phyloP scores from a whole-genome alignment of 1,140 invertebrate species.

The Glossosoma conforme region DNA sequence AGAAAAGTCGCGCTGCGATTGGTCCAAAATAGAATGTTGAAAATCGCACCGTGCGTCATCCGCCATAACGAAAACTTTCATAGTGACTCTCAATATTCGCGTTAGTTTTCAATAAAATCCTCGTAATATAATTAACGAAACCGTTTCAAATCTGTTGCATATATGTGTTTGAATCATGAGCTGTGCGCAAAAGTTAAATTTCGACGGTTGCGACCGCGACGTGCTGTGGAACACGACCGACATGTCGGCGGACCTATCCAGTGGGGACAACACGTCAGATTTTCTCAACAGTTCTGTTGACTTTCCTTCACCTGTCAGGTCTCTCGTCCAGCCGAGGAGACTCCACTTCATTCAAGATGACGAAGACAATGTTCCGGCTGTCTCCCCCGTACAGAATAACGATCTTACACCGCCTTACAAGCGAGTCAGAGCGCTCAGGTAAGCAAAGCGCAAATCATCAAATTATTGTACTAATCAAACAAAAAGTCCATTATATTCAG shows the following conservation, averaged over 20 bases:
- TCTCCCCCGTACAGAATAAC: conserved; percentile 34
- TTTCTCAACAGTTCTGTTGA: conserved; percentile 44
- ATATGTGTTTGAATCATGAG: conserved; percentile 18
- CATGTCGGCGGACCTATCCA: conserved; percentile 10
- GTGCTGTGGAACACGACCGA: conserved; percentile 14
- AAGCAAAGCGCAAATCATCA: conserved; percentile 29
- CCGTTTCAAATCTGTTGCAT: conserved; percentile 4
- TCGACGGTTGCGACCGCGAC: conserved; percentile 14
- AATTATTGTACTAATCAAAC: conserved; percentile 11
- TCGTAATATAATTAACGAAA: conserved; percentile 4
- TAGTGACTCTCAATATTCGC: background rate
- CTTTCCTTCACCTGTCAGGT: conserved; percentile 44
- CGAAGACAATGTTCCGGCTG: conserved; percentile 38
- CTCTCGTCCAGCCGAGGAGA: conserved; percentile 42
- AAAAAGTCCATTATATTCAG: background rate
- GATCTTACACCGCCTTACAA: conserved; percentile 68
- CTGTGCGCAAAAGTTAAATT: conserved; percentile 28
- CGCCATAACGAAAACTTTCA: conserved; percentile 13
- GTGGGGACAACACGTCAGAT: conserved; percentile 20
- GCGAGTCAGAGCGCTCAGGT: conserved; percentile 67
- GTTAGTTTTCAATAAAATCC: conserved; percentile 8
- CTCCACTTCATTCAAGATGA: conserved; percentile 43
- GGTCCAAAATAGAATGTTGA: conserved; percentile 10
- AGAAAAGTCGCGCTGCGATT: conserved; percentile 6
- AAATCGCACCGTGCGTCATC: conserved; percentile 17